Evolutionary conservation across 2,888 invertebrate genomes (phyloP).

Genomic region (Leistus spinibarbis): DNA sequence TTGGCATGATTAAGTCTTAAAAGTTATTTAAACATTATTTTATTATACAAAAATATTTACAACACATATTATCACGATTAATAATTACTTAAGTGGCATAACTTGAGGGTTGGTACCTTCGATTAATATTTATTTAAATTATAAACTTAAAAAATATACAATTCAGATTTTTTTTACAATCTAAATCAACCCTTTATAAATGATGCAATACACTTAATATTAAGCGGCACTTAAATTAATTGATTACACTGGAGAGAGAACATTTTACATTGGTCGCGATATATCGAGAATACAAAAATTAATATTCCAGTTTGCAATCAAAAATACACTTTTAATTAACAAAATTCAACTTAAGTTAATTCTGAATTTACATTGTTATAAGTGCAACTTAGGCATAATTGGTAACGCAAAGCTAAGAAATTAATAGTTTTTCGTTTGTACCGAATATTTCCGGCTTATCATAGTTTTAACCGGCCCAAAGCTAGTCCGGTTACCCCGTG

Average conservation of each 20-base stretch:
- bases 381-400: background rate
- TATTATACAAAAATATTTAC: conserved; percentile 6
- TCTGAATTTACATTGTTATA: background rate
- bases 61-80: background rate
- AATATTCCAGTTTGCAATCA: too few species aligned
- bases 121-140: conserved; percentile 2
- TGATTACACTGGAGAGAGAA: too few species aligned
- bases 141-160: too few species aligned
- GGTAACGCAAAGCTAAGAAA: background rate
- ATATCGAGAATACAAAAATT: too few species aligned
- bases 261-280: too few species aligned
- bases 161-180: too few species aligned
- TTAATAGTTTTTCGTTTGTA: conserved; percentile 25
- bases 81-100: background rate
- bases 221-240: too few species aligned
- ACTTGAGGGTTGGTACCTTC: background rate
- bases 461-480: conserved; percentile 34
- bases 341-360: background rate
- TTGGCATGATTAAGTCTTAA: conserved; percentile 34
- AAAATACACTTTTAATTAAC: too few species aligned
- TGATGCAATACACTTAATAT: too few species aligned
- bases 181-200: too few species aligned
- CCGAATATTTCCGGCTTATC: conserved; percentile 33
- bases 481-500: conserved; percentile 20
- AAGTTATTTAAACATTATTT: conserved; percentile 13